Base-by-base conservation (phyloP, 2,888 invertebrate genomes). In the Philereme vetulata region DNA sequence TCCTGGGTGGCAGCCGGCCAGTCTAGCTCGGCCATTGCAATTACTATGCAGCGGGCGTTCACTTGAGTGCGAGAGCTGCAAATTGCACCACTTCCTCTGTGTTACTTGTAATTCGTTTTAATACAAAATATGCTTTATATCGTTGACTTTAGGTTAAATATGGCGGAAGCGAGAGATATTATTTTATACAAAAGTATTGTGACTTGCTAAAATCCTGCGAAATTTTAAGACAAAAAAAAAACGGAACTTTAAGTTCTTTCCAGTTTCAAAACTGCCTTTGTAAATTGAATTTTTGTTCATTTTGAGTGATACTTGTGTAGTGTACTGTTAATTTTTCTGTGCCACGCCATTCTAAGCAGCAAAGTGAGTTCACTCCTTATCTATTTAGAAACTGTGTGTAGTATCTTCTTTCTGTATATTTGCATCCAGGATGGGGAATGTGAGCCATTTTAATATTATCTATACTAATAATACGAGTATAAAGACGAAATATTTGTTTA, bases 1-100 rank as follows among this genome's bases (percentile, higher is more conserved):
- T 71, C 69, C 64, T 82, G 85, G 84, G 80, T 84, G 84, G 84
- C 70, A 77, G 87, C 82, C 86, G 82, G 55, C 81, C 84, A 74
- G 86, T 86, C 86, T 87, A 82, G 80, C 77, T 66, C 58, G 61
- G 59, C 67, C 59, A 58, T 54, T 56, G 57, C 73, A 72, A 76
- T 80, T 80, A 68, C 73, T 72, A 81, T 78, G 78, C 78, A 71
- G 53, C 61, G 61, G 64, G 64, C 66, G 78, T 74, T 57, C 60
- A 68, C 64, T 62, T 65, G 66, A 70, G 72, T 74, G 73, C 71
- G 67, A 72, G 67, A 70, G 67, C 67, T 60, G 71, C 65, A 74
- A 73, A 72, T 69, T 76, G 72, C 71, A 53, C 36, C 43, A 42
- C 1, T 4, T 8, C 21, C 5, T 36, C 51, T 51, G n/a, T 42